Percentiles rank a stretch among this genome's conserved stretches.
phyloP scores from a whole-genome alignment of 1,140 invertebrate genomes.

The Neelides sp. region DNA sequence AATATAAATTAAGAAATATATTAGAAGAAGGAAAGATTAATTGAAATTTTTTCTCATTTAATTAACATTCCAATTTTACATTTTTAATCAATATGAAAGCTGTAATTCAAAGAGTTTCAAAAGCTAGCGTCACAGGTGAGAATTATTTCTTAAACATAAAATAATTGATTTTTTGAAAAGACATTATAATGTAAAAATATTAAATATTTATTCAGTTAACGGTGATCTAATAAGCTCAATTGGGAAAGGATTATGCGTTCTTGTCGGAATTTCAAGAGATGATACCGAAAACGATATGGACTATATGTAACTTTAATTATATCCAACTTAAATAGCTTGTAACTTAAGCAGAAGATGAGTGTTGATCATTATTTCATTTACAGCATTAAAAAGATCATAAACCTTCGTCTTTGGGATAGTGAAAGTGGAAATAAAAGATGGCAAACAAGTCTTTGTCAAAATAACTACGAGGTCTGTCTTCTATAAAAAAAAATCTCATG shows the following conservation, averaged over 20 bases:
- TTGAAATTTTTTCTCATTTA: no score
- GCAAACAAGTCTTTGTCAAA: conserved; percentile 65
- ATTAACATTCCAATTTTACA: no score
- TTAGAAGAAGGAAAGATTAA: no score
- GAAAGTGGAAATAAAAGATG: conserved; percentile 62
- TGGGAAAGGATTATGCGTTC: conserved; percentile 67
- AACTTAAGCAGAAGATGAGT: no score
- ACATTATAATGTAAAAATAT: conserved; percentile 2
- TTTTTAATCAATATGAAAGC: conserved; percentile 49
- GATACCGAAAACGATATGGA: conserved; percentile 69
- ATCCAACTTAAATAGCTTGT: no score
- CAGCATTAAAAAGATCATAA: conserved; percentile 68
- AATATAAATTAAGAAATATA: no score
- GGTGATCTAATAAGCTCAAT: conserved; percentile 67
- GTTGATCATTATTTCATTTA: no score
- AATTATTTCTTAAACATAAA: conserved; percentile 4
- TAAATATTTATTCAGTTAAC: conserved; percentile 49
- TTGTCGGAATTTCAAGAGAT: conserved; percentile 66
- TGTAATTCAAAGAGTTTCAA: conserved; percentile 58
- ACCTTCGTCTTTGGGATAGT: conserved; percentile 68
- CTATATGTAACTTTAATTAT: conserved; percentile 72
- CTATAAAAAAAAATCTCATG: no score
- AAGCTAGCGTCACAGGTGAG: conserved; percentile 57
- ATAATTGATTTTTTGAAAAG: conserved; percentile 18
- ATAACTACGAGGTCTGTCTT: conserved; percentile 43